A percentile compares a stretch with the other conserved stretches of the same genome.
These are phyloP conservation scores for Lutraria rhynchaena DNA, from an alignment of 1,140 invertebrate species.

Conservation along the genomic window DNA sequence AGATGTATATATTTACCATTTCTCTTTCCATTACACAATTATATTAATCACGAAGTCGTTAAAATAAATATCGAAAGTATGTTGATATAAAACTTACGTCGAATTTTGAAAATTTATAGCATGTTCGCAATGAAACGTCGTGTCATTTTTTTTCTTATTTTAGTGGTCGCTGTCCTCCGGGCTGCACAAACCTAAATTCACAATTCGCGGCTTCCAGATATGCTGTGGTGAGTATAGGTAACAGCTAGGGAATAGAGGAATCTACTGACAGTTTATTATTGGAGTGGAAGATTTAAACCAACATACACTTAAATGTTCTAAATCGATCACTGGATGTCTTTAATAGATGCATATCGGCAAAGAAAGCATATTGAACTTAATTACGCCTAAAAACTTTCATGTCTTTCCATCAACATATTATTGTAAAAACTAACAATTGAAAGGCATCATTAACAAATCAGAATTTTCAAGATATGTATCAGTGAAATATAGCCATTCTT, in stretches of 20 bases:
- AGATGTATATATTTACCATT: background rate
- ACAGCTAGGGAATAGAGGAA: background rate
- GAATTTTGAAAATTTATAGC: no score
- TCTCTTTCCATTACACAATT: background rate
- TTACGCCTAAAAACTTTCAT: background rate
- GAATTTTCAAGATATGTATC: no score
- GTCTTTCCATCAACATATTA: background rate
- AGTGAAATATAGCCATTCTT: no score
- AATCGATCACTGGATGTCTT: background rate
- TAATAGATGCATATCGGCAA: background rate
- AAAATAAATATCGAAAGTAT: no score
- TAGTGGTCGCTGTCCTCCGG: slow-evolving; percentile 22
- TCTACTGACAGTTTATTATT: background rate
- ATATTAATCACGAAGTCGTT: no score
- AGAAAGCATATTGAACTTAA: background rate
- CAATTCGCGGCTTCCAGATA: slow-evolving; percentile 43
- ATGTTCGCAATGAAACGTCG: no score
- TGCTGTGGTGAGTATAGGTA: slow-evolving; percentile 30
- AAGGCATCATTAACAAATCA: no score
- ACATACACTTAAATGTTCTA: background rate
- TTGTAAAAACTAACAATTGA: background rate
- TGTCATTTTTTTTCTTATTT: no score
- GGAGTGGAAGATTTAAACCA: background rate
- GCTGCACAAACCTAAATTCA: slow-evolving; percentile 32
- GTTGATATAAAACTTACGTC: no score